Base-by-base conservation (phyloP, 2,797 vertebrate genomes). In the Peromyscus aztecus region DNA sequence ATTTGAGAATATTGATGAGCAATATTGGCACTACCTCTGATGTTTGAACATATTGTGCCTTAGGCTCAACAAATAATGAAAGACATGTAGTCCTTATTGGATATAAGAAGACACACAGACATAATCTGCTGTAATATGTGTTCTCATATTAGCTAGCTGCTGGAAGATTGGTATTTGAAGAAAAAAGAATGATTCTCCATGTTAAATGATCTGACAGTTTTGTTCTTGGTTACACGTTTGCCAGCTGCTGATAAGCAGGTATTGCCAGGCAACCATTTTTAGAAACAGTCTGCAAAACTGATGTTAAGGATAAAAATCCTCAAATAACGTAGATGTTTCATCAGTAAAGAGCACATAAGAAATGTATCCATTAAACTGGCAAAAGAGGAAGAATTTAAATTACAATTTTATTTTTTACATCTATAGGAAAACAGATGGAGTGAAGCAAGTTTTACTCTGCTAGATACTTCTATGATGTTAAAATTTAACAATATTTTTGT, bases 401-500 rank as follows among this genome's bases (percentile, higher is more conserved):
- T 61, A 57, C 65, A 88, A 71, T 6, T 76, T 91, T 49, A 69
- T 73, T 94, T 97, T 94, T 94, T 73, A 77, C 14, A 77, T 86
- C 31, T 19, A 21, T 57, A 63, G 14, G 57, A 95, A 77, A 91
- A 78, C 27, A 80, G 84, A 55, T 14, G 76, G 71, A 76, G 14
- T 37, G 75, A 19, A 73, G 37, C n/a, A 16, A 94, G 57, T 21
- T 69, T 88, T 81, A 88, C 73, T 89, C 13, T 57, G 24, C 31
- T 75, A 75, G 34, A 16, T 43, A 90, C 34, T 69, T 40, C 11
- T 82, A 27, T 43, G 81, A 23, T 91, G n/a, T 90, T 84, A 85
- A 43, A 65, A 77, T 88, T 89, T 81, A 77, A 86, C 21, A 84
- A 29, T 89, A 89, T 78, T 96, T 96, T 82, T 90, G 63, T 87